Conservation (phyloP, 2,888 invertebrate genomes). For the Dicycla oo region DNA sequence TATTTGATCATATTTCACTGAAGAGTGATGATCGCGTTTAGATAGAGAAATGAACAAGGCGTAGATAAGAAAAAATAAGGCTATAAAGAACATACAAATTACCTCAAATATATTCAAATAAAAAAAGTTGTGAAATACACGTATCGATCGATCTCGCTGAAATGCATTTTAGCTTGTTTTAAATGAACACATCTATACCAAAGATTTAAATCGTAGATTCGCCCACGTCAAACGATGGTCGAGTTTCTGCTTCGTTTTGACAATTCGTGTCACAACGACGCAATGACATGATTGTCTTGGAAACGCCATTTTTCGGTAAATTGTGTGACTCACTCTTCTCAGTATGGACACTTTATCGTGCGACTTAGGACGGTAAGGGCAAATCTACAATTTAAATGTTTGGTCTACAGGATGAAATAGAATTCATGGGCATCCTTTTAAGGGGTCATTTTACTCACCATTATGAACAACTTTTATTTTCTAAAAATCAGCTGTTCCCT, state of each 20-base stretch:
- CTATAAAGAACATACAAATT: background rate
- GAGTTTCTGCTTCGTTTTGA: background rate
- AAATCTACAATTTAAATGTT: background rate
- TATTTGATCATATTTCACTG: constrained; percentile 7
- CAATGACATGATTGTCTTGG: background rate
- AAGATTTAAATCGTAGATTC: background rate
- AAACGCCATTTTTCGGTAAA: background rate
- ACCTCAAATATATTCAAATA: constrained; percentile 9
- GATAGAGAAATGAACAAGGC: background rate
- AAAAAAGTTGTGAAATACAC: background rate
- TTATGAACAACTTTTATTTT: too few species aligned
- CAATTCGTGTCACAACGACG: background rate
- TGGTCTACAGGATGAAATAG: too few species aligned
- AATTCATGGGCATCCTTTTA: too few species aligned
- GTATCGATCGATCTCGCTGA: background rate
- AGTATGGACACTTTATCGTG: background rate
- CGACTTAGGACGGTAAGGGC: background rate
- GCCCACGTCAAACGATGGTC: background rate
- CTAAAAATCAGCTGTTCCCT: too few species aligned
- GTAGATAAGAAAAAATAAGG: background rate
- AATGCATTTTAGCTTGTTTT: constrained; percentile 3
- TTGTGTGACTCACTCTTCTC: background rate
- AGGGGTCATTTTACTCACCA: too few species aligned
- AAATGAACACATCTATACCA: background rate
- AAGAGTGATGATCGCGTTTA: background rate